Evolutionary conservation across 2,888 invertebrate species (phyloP).

Genomic region (Dimorphilus gyrociliatus): DNA sequence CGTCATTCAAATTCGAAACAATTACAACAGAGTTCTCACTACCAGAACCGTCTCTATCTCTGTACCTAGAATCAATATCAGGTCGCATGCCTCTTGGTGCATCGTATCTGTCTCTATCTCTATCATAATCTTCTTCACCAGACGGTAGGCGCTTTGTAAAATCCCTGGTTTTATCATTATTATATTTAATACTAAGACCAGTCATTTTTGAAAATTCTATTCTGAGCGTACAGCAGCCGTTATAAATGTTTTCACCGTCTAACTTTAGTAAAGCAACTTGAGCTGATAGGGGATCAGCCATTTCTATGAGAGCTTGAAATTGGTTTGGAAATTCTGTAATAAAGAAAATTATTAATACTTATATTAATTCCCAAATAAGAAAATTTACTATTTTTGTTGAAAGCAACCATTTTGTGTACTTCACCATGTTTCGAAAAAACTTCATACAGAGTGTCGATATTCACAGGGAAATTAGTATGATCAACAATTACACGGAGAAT

Average conservation of each 20-base stretch:
- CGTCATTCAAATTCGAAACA: constrained; percentile 90
- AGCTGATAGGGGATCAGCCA: constrained; percentile 86
- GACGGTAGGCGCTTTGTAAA: constrained; percentile 95
- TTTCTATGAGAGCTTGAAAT: constrained; percentile 96
- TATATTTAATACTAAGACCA: constrained; percentile 93
- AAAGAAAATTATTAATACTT: too few relatives aligned
- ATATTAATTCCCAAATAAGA: too few relatives aligned
- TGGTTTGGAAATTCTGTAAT: constrained; percentile 68
- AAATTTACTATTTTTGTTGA: constrained; percentile 92
- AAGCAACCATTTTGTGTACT: constrained; percentile 96
- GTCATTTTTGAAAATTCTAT: constrained; percentile 98
- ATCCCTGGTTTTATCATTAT: constrained; percentile 97
- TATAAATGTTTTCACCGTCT: constrained; percentile 97
- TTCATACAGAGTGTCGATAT: constrained; percentile 84
- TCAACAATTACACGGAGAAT: constrained; percentile 94
- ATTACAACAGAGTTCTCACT: constrained; percentile 61
- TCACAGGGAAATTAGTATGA: constrained; percentile 93
- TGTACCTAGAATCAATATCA: too few relatives aligned
- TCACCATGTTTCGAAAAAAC: constrained; percentile 96
- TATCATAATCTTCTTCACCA: too few relatives aligned
- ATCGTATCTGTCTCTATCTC: too few relatives aligned
- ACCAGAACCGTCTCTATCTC: too few relatives aligned
- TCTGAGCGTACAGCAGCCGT: constrained; percentile 93
- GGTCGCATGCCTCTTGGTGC: too few relatives aligned
- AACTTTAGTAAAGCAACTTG: constrained; percentile 74